These are phyloP conservation scores for Allygus modestus DNA, from an alignment of 2,888 invertebrate species.

Conservation along the genomic window DNA sequence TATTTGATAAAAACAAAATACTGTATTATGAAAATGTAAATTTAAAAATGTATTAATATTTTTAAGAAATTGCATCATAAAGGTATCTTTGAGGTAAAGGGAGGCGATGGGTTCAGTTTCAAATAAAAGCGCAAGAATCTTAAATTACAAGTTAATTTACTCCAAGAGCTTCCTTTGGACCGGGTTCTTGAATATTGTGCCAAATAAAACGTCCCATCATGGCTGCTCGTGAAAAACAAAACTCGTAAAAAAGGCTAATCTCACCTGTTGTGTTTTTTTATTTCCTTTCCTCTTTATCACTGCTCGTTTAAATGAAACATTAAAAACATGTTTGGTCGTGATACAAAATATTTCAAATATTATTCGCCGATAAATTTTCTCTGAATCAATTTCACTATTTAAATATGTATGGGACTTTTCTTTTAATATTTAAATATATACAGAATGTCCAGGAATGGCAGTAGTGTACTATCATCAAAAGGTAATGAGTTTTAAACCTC, in stretches of 20 bases:
- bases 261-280: constrained; percentile 35
- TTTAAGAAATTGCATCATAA: background rate
- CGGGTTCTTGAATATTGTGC: constrained; percentile 24
- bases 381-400: too few relatives aligned
- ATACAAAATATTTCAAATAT: too few relatives aligned
- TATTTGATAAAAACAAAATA: too few relatives aligned
- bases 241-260: constrained; percentile 39
- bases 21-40: too few relatives aligned
- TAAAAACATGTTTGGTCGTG: background rate
- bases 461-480: too few relatives aligned
- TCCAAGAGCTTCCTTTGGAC: constrained; percentile 2
- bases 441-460: too few relatives aligned
- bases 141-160: constrained; percentile 38
- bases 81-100: background rate
- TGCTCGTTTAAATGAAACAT: constrained; percentile 8
- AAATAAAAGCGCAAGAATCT: constrained; percentile 16
- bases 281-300: constrained; percentile 19
- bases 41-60: too few relatives aligned
- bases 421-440: too few relatives aligned
- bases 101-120: background rate
- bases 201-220: constrained; percentile 20
- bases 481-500: too few relatives aligned
- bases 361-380: too few relatives aligned
- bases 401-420: too few relatives aligned
- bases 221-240: constrained; percentile 29